phyloP scores from a whole-genome alignment of 2,888 invertebrate genomes.

The Keiferia lycopersicella region DNA sequence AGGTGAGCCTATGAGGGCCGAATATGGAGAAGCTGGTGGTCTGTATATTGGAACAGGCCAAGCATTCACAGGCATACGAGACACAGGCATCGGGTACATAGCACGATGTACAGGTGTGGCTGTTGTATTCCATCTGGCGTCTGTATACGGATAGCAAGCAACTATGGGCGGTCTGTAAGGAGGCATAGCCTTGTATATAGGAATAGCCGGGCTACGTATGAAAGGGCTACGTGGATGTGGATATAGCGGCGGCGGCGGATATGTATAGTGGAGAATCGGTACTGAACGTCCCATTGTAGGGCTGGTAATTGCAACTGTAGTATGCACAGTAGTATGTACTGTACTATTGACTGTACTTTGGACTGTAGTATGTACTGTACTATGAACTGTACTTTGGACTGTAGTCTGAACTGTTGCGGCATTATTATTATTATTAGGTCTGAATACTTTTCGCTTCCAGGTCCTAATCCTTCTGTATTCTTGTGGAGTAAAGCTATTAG shows the following conservation, averaged over 20 bases:
- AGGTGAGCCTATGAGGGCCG: not conserved
- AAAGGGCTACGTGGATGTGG: not conserved
- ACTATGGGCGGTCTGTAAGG: not conserved
- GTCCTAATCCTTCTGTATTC: not conserved
- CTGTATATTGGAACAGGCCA: slow-evolving; percentile 9
- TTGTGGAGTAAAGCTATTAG: not conserved
- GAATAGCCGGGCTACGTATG: not conserved
- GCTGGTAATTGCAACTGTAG: not conserved
- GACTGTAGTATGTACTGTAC: too few species aligned
- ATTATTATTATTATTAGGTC: not conserved
- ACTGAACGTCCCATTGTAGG: not conserved
- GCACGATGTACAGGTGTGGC: not conserved
- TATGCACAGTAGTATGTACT: too few species aligned
- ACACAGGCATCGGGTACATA: slow-evolving; percentile 6
- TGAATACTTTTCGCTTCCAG: not conserved
- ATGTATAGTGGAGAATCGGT: not conserved
- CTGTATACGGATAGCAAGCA: not conserved
- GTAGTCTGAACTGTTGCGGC: too few species aligned
- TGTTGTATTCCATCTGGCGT: not conserved
- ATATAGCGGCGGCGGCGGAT: not conserved
- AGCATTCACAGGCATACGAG: not conserved
- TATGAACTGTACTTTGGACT: too few species aligned
- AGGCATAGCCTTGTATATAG: not conserved
- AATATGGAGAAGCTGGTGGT: slow-evolving; percentile 14
- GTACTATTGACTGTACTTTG: too few species aligned